These are phyloP conservation scores for Cyanoramphus novaezelandiae DNA, from an alignment of 2,113 vertebrate genomes.

Conservation along the genomic window DNA sequence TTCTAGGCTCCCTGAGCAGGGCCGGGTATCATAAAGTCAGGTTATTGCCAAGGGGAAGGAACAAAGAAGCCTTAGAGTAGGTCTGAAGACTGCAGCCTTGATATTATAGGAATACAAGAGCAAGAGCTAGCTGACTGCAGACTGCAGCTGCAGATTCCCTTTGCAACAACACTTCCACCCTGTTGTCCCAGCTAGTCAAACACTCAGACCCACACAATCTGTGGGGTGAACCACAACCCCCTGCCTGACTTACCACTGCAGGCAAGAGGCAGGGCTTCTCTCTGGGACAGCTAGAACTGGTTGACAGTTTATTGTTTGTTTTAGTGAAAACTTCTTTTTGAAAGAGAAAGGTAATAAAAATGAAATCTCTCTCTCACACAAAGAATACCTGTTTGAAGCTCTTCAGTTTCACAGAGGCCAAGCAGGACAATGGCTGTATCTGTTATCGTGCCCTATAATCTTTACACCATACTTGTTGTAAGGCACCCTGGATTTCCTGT, in stretches of 20 bases:
- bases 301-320: background rate
- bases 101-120: background rate
- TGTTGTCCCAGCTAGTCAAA: background rate
- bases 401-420: background rate
- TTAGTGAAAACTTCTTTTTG: background rate
- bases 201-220: background rate
- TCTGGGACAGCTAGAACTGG: background rate
- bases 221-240: background rate
- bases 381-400: background rate
- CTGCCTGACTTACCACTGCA: background rate
- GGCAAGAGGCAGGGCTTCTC: background rate
- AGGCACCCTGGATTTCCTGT: background rate
- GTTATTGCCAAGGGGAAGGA: background rate
- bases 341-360: background rate
- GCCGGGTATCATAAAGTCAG: accelerated
- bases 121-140: background rate
- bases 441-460: accelerated
- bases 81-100: background rate
- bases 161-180: background rate
- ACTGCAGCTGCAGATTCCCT: background rate
- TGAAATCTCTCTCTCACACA: background rate
- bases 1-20: background rate
- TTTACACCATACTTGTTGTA: background rate
- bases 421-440: background rate
- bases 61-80: background rate